Base-by-base conservation (phyloP, 1,140 invertebrate genomes). In the Colletes latitarsis region DNA sequence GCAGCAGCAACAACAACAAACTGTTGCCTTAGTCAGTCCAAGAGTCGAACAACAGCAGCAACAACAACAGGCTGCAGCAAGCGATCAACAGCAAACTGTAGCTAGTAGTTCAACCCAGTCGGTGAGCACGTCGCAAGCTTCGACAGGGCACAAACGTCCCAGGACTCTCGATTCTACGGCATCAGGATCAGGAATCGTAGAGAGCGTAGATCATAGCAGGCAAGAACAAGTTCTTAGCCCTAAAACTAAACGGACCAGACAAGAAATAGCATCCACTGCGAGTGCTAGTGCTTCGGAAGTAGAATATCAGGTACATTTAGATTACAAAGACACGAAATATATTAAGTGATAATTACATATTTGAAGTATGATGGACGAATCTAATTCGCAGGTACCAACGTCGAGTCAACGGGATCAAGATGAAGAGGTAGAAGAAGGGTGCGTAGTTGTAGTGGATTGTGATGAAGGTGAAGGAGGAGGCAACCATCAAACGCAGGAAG, bases 381-480 rank as follows among this genome's bases (percentile, higher is more conserved):
- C 30, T 1, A 21, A 76, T 94, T 92, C 46, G 87, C 95, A 97
- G 93, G 96, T 97, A 60, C 96, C 97, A 4, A 97, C 97, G 0
- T 97, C 96, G 5, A 97, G 96, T 39, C 96, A 97, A 88, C 94
- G 96, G 46, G 96, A 97, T 90, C 96, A 97, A 86, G 96, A 97
- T 83, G 96, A 97, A 91, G 96, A 97, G 82, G 94, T 95, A 63
- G 96, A 97, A 43, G 96, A 97, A 19, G 95, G 96, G 19, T 96
- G 96, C 39, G 95, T 96, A 43, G 96, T 96, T 73, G 95, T 95
- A 57, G 95, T 95, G 19, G 95, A 95, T 74, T 95, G 96, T 17
- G 94, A 95, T 79, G 94, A 95, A 79, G 94, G 94, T 21, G 94
- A 94, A 69, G 94, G 94, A 57, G 94, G 90, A 12, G 93, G 93